A percentile compares a stretch with the other conserved stretches of the same genome.
Evolutionary conservation across 2,797 vertebrate species (phyloP).

Genomic region (Rhynchonycteris naso): DNA sequence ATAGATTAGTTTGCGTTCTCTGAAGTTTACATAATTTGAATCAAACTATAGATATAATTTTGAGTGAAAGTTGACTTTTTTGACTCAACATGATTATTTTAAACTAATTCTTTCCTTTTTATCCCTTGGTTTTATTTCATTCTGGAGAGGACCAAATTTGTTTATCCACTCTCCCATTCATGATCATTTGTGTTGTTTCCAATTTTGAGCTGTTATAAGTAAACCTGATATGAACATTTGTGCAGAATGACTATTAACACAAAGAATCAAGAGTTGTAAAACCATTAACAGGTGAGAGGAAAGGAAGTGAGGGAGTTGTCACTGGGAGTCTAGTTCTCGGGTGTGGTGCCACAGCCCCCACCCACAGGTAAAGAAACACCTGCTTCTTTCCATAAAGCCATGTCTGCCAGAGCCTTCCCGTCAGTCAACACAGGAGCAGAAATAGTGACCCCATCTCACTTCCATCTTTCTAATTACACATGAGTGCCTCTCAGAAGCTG

Average conservation of each 20-base stretch:
- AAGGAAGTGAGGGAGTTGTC: background rate
- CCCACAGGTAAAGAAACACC: background rate
- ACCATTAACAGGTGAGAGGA: background rate
- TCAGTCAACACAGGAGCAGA: no score
- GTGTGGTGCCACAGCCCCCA: rapidly evolving
- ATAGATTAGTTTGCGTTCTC: background rate
- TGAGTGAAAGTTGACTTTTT: background rate
- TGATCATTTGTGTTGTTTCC: background rate
- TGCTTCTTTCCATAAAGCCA: no score
- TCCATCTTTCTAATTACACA: no score
- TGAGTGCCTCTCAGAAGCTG: no score
- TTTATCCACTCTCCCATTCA: background rate
- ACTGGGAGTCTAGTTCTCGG: no score
- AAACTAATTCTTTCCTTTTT: background rate
- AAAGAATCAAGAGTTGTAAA: background rate
- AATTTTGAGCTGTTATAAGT: background rate
- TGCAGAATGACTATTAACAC: background rate
- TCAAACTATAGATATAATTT: background rate
- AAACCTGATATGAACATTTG: background rate
- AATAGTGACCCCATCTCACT: no score
- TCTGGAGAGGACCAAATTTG: background rate
- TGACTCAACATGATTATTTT: background rate
- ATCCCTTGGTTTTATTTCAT: background rate
- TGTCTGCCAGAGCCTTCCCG: no score
- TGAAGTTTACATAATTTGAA: background rate